Evolutionary conservation across 1,140 invertebrate species (phyloP).

Genomic region (Ceratosolen solmsi): DNA sequence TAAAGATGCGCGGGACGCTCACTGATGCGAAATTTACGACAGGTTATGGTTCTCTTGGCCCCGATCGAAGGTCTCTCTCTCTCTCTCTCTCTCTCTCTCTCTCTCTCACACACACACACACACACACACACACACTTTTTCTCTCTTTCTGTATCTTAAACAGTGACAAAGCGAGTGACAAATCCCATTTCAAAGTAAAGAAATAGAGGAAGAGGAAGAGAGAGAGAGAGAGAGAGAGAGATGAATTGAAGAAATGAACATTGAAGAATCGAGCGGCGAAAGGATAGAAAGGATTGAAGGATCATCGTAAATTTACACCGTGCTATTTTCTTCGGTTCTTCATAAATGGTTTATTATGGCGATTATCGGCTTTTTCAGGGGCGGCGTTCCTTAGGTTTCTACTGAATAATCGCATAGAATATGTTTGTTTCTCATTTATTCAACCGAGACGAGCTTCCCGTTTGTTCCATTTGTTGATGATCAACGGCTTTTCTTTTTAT

Average conservation of each 20-base stretch:
- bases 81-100: neutral
- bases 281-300: neutral
- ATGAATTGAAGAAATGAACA: too few species aligned
- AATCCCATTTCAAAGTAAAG: neutral
- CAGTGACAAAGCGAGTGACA: neutral
- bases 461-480: neutral
- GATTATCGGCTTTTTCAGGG: neutral
- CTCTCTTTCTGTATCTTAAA: neutral
- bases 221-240: neutral
- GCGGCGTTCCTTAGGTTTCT: neutral
- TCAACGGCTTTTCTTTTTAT: conserved; percentile 6
- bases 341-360: conserved; percentile 39
- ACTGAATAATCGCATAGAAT: neutral
- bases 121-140: neutral
- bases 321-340: conserved; percentile 30
- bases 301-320: conserved; percentile 35
- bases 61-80: conserved; percentile 48
- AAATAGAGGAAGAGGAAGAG: neutral
- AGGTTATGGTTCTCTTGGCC: conserved; percentile 56
- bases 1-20: conserved; percentile 29
- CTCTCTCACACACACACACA: neutral
- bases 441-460: neutral
- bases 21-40: conserved; percentile 43
- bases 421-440: conserved; percentile 21
- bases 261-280: too few species aligned